A percentile compares a stretch with the other conserved stretches of the same genome.
Conservation (phyloP, 2,113 vertebrate genomes). For the Saccopteryx bilineata region DNA sequence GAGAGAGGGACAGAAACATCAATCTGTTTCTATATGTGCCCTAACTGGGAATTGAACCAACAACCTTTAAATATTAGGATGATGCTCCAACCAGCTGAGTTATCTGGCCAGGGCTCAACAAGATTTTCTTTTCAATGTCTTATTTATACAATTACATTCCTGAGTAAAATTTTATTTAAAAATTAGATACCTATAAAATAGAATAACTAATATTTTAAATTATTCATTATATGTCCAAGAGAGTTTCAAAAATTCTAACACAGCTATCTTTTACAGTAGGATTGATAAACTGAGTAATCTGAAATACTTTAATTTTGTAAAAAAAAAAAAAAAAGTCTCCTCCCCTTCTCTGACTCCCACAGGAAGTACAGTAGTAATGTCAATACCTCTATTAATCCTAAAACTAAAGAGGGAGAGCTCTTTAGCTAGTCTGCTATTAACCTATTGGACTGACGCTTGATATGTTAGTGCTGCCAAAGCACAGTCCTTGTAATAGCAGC, state of each 20-base stretch:
- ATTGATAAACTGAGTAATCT: neutral
- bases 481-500: neutral
- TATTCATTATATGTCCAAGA: constrained; percentile 6
- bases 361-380: neutral
- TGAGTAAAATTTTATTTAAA: constrained; percentile 44
- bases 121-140: neutral
- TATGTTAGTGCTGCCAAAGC: too few relatives aligned
- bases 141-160: neutral
- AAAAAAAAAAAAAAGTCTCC: neutral
- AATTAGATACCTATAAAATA: neutral
- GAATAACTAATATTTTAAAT: neutral
- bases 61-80: too few relatives aligned
- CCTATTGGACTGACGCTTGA: too few relatives aligned
- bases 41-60: too few relatives aligned
- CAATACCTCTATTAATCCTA: neutral
- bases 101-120: neutral
- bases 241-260: neutral
- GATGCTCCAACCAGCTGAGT: too few relatives aligned
- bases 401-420: neutral
- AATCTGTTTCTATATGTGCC: too few relatives aligned
- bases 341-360: neutral
- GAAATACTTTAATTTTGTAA: neutral
- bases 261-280: neutral
- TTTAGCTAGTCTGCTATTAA: neutral
- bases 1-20: too few relatives aligned